phyloP scores from a whole-genome alignment of 1,140 invertebrate genomes.

The Lethrus apterus region DNA sequence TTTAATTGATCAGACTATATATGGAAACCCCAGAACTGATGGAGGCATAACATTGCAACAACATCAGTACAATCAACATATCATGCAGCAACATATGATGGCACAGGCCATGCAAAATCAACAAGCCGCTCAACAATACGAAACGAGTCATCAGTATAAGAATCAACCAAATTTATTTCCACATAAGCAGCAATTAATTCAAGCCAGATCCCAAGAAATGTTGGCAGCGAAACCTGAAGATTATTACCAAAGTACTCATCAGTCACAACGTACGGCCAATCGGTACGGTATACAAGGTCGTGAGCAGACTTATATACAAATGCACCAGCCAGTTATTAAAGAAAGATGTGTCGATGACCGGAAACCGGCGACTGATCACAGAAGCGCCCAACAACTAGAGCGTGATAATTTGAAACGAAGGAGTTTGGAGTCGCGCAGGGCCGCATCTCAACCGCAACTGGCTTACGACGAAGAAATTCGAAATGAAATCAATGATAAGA shows the following conservation, averaged over 20 bases:
- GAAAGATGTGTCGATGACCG: slow-evolving; percentile 17
- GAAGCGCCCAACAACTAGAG: slow-evolving; percentile 52
- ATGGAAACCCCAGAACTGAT: slow-evolving; percentile 51
- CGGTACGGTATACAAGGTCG: slow-evolving; percentile 18
- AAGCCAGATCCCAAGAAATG: slow-evolving; percentile 50
- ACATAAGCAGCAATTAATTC: slow-evolving; percentile 37
- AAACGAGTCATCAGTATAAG: background rate
- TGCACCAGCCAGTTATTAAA: slow-evolving; percentile 15
- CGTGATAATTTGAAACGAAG: slow-evolving; percentile 47
- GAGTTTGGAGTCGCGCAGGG: slow-evolving; percentile 48
- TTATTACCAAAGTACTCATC: slow-evolving; percentile 32
- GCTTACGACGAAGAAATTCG: slow-evolving; percentile 47
- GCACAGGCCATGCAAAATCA: slow-evolving; percentile 30
- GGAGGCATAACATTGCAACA: slow-evolving; percentile 43
- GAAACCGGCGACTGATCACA: slow-evolving; percentile 20
- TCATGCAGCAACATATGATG: slow-evolving; percentile 53
- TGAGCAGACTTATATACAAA: slow-evolving; percentile 15
- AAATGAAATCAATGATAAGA: slow-evolving; percentile 26
- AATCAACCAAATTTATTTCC: slow-evolving; percentile 34
- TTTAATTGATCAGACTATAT: slow-evolving; percentile 41
- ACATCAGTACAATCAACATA: slow-evolving; percentile 48
- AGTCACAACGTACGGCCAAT: slow-evolving; percentile 17
- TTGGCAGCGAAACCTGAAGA: slow-evolving; percentile 42
- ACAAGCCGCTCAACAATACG: slow-evolving; percentile 23
- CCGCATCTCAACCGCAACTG: slow-evolving; percentile 59